Conservation (phyloP, 1,140 invertebrate genomes). For the Teleogryllus occipitalis region DNA sequence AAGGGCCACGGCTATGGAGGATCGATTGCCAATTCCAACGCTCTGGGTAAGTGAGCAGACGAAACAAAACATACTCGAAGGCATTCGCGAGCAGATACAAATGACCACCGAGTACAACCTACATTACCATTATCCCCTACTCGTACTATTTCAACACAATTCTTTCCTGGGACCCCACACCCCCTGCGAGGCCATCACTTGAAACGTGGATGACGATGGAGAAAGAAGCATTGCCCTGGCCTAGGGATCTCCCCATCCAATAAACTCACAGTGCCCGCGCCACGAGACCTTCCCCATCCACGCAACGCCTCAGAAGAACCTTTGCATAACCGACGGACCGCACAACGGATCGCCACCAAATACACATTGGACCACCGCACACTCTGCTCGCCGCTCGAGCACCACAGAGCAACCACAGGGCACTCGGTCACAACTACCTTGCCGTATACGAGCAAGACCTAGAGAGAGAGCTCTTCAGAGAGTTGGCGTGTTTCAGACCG, state of each 20-base stretch:
- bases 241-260: background rate
- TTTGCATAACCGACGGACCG: background rate
- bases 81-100: too few species aligned
- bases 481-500: background rate
- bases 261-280: background rate
- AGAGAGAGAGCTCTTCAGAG: background rate
- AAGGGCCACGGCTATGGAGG: too few species aligned
- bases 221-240: background rate
- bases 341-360: background rate
- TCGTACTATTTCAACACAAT: too few species aligned
- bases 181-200: too few species aligned
- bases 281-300: background rate
- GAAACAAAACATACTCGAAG: too few species aligned
- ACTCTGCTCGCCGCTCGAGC: too few species aligned
- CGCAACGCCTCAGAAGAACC: background rate
- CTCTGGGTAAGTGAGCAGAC: too few species aligned
- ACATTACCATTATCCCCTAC: too few species aligned
- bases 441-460: background rate
- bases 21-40: too few species aligned
- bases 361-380: background rate
- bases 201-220: background rate
- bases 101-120: too few species aligned
- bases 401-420: too few species aligned
- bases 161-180: too few species aligned
- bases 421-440: background rate